Evolutionary conservation across 37 sponge, comb jelly and placozoan genomes (phyloP).

Genomic region (Theonella swinhoei): DNA sequence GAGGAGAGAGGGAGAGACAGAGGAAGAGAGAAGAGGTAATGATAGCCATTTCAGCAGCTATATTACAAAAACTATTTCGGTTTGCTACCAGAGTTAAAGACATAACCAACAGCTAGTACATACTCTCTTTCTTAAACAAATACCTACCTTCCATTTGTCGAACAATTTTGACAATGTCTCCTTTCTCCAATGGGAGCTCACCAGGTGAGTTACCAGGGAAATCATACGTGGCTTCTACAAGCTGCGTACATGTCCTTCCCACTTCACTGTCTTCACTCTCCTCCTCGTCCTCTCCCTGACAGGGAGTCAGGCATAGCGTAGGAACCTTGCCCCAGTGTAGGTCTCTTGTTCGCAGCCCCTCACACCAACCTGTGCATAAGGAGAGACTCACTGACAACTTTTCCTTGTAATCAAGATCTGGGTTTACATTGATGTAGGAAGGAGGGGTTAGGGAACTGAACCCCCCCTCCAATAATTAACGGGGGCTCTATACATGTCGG

Average conservation of each 20-base stretch:
- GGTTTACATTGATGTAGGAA: too few species aligned
- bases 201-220: not conserved
- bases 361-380: not conserved
- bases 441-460: too few species aligned
- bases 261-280: too few species aligned
- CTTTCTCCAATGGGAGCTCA: slow-evolving; percentile 9
- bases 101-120: too few species aligned
- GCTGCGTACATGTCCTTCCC: too few species aligned
- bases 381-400: not conserved
- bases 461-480: too few species aligned
- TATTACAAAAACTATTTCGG: too few species aligned
- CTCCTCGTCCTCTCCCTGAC: too few species aligned
- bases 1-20: not conserved
- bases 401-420: not conserved
- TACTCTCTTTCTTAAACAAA: too few species aligned
- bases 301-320: not conserved
- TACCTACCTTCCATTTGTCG: not conserved
- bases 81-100: too few species aligned
- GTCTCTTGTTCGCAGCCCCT: not conserved
- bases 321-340: slow-evolving; percentile 4
- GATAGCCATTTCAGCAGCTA: too few species aligned
- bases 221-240: not conserved
- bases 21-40: not conserved
- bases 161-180: not conserved
- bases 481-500: not conserved